Conservation (phyloP, 2,113 vertebrate species). For the Leucopsar rothschildi region DNA sequence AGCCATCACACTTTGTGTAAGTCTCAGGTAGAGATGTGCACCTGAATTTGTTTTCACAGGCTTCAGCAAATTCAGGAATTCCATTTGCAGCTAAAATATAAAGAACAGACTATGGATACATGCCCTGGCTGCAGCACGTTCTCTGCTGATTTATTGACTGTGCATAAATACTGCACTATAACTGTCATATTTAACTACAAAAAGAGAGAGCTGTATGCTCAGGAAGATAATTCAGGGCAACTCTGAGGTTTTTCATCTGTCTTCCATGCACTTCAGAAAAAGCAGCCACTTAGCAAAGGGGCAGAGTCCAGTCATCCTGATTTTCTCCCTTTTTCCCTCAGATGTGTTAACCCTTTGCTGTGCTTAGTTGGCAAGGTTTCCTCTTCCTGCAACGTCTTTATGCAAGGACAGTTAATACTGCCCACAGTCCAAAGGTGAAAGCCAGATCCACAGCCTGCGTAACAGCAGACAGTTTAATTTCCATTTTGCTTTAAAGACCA, state of each 20-base stretch:
- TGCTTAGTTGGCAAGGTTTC: neutral
- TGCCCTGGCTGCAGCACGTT: slow-evolving; percentile 6
- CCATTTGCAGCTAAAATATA: neutral
- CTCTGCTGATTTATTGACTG: slow-evolving; percentile 47
- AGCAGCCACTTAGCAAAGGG: neutral
- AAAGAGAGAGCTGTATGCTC: slow-evolving; percentile 6
- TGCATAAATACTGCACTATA: slow-evolving; percentile 24
- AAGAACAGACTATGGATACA: neutral
- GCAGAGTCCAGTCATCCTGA: neutral
- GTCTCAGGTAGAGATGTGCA: neutral
- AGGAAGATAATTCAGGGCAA: slow-evolving; percentile 30
- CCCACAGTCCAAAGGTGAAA: slow-evolving; percentile 25
- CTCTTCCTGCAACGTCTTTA: neutral
- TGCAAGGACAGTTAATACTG: neutral
- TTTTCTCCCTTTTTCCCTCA: neutral
- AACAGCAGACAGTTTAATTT: neutral
- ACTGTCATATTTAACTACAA: slow-evolving; percentile 36
- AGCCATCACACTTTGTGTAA: neutral
- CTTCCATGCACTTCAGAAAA: neutral
- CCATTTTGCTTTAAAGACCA: neutral
- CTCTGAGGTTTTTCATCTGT: neutral
- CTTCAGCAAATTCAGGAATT: neutral
- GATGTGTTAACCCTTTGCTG: neutral
- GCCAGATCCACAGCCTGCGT: neutral
- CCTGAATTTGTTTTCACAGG: neutral